phyloP scores from a whole-genome alignment of 2,888 invertebrate genomes.

The Mellilla xanthometata region DNA sequence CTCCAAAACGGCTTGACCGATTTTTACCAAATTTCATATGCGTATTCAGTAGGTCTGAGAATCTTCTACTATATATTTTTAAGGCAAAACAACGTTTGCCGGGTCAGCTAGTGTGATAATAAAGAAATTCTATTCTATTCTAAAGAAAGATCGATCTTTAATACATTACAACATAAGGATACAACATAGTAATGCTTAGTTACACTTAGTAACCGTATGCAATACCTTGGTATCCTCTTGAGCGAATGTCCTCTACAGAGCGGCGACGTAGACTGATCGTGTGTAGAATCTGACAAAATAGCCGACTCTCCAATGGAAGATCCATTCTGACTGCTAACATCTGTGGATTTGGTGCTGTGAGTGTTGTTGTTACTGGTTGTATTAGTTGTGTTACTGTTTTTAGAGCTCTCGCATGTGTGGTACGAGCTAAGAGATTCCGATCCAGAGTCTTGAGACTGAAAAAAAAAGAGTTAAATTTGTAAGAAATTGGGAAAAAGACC shows the following conservation, averaged over 20 bases:
- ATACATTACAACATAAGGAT: too few species aligned
- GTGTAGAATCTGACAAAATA: conserved; percentile 66
- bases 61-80: too few species aligned
- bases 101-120: too few species aligned
- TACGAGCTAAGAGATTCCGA: conserved; percentile 66
- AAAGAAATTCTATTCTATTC: too few species aligned
- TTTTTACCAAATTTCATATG: too few species aligned
- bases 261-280: conserved; percentile 81
- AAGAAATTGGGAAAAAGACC: not conserved
- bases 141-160: too few species aligned
- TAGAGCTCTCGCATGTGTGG: conserved; percentile 77
- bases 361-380: conserved; percentile 39
- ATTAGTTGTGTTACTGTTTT: conserved; percentile 44
- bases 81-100: too few species aligned
- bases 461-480: conserved; percentile 9
- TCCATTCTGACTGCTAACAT: conserved; percentile 71
- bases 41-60: too few species aligned
- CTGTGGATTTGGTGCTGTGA: conserved; percentile 67
- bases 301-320: conserved; percentile 74
- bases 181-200: too few species aligned
- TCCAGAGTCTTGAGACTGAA: conserved; percentile 64
- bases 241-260: conserved; percentile 78
- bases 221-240: conserved; percentile 75
- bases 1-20: too few species aligned
- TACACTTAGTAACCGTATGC: too few species aligned